Base-by-base conservation (phyloP, 92 coral and sea anemone genomes). In the Metridium senile region DNA sequence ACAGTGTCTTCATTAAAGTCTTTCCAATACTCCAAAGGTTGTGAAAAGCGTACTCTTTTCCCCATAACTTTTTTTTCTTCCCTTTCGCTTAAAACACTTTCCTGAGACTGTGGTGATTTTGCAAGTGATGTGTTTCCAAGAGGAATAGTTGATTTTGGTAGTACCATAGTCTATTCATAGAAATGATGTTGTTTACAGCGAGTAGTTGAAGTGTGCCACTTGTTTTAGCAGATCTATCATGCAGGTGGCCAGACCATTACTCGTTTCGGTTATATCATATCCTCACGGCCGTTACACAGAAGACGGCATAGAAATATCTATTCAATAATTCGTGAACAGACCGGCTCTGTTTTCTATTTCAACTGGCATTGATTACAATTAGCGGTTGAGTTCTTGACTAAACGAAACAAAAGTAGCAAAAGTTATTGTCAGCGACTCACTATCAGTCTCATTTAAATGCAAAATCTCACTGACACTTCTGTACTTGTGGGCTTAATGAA, bases 1-100 rank as follows among this genome's bases (percentile, higher is more conserved):
- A 84, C 93, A 8, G 92, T 84, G 66, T 88, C 90, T 56, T 51
- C 68, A 69, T 90, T 89, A 66, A 65, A 88, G 74, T 88, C 90
- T 62, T 61, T 84, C 93, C 96, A 81, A 43, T 70, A 77, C 62
- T 90, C 96, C 66, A 90, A n/a, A 1, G 89, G 89, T 17, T 73
- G 77, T 1, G 96, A 85, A 66, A 90, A 90, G 18, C 88, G 85
- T 20, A 90, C 96, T 72, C 69, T 84, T 68, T 75, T 88, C 0
- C 34, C 59, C n/a, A 35, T 39, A 39, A 52, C 23, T 32, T 47
- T 1, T 25, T 47, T 51, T 9, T 25, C 9, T 11, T 62, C 73
- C 33, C 67, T 35, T 56, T 62, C 54, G 52, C 29, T 64, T 68
- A 56, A 46, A 21, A 49, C 16, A 27, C 26, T 46, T 45, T 58